Evolutionary conservation across 2,888 invertebrate species (phyloP), one percentile per base, ranked within the genome.

Genomic region (Drosophila imparisetae): DNA sequence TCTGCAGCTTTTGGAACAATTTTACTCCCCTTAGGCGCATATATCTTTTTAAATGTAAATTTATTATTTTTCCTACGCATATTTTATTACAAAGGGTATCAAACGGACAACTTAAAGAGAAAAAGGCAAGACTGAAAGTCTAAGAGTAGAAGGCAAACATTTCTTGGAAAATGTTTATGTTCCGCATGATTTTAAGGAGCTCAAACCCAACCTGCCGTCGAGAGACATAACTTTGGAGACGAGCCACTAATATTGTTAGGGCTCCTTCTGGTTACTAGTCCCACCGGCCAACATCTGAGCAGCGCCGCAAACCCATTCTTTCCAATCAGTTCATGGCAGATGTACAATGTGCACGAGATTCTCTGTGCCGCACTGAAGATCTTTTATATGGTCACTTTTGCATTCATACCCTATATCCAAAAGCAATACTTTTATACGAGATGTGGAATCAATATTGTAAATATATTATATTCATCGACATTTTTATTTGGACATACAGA

Each of bases 131-230:
- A 66, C 53, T 48, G 58, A 67, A 60, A 61, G 53, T 29, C 50
- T 34, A 4, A 38, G 21, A 65, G 34, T 55, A 66, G 18, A 63
- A 59, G 13, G 54, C 48, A 48, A 65, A 61, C 49, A 80, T 72
- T 87, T 90, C 90, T 89, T 75, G 75, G 84, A 90, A 87, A 78
- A 73, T 72, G 68, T 78, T 81, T 81, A 75, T 76, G 76, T 78
- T 86, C 81, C 76, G 78, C 76, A 71, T 75, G 72, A 86, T 86
- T 55, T 27, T 38, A 71, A 66, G 71, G 73, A 71, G 77, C 65
- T 66, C 55, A 71, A 73, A 69, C 62, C 66, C 60, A 73, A 53
- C 52, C 65, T 50, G 59, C 53, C 64, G 50, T 65, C 50, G 52
- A 53, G 32, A 60, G 54, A 61, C 57, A 65, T 45, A 66, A 59